Conservation (phyloP, 2,797 vertebrate species). For the Melanogrammus aeglefinus region DNA sequence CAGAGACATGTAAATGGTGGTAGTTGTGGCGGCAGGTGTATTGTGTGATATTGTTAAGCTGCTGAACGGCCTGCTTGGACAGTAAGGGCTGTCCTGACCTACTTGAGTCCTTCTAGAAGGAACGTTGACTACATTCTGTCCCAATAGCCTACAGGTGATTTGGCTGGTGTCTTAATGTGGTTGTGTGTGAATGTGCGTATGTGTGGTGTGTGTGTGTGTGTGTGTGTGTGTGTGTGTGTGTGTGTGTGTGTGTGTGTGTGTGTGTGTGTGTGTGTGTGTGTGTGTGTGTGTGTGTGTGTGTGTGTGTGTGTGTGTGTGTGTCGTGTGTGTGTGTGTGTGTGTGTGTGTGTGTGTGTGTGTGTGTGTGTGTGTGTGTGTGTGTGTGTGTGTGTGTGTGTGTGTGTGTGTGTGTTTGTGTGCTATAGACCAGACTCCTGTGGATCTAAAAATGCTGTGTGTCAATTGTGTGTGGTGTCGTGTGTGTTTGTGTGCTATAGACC, state of each 20-base stretch:
- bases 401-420: neutral
- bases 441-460: neutral
- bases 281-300: slow-evolving; percentile 1
- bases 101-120: neutral
- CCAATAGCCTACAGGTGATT: neutral
- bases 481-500: neutral
- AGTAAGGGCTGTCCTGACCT: neutral
- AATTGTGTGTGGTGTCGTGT: too few species aligned
- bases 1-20: neutral
- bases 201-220: neutral
- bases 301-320: neutral
- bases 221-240: neutral
- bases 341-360: neutral
- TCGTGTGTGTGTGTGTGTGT: neutral
- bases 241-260: neutral
- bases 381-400: neutral
- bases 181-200: neutral
- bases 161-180: neutral
- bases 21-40: neutral
- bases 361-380: neutral
- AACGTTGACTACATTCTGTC: neutral
- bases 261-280: neutral
- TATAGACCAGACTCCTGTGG: neutral
- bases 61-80: neutral
- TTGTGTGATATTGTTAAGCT: neutral